phyloP scores from a whole-genome alignment of 2,888 invertebrate species.

The Lymantria monacha region DNA sequence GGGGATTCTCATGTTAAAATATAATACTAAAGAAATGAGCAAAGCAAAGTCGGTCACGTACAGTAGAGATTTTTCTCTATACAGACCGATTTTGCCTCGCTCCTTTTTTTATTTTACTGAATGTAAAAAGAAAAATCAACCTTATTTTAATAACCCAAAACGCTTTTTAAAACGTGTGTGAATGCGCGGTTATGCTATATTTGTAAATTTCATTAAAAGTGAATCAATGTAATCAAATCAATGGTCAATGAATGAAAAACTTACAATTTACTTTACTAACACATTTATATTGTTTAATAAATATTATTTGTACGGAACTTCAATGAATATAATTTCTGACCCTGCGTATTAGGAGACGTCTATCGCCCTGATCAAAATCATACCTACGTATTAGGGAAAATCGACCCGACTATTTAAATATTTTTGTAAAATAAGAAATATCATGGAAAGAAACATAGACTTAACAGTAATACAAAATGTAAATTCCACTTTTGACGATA shows the following conservation, averaged over 20 bases:
- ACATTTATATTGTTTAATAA: constrained; percentile 2
- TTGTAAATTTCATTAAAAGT: background rate
- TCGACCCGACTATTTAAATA: constrained; percentile 3
- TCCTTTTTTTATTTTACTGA: background rate
- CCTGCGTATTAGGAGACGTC: background rate
- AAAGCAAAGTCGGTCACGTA: no score
- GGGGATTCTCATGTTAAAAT: no score
- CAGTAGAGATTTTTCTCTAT: no score
- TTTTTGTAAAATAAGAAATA: background rate
- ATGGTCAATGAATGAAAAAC: constrained; percentile 1
- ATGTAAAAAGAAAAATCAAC: background rate
- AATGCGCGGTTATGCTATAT: background rate
- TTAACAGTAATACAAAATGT: constrained; percentile 2
- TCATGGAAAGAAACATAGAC: background rate
- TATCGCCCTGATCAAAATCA: background rate
- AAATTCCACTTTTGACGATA: constrained; percentile 1
- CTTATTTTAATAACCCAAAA: background rate
- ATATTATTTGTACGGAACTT: background rate
- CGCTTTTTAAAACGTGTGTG: background rate
- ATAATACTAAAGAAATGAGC: no score
- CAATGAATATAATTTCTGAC: background rate
- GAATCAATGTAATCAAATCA: constrained; percentile 1
- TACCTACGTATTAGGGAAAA: constrained; percentile 1
- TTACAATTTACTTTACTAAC: constrained; percentile 1
- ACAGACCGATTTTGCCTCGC: background rate